phyloP scores from a whole-genome alignment of 2,113 vertebrate genomes.

The Ptilorrhoa leucosticta region DNA sequence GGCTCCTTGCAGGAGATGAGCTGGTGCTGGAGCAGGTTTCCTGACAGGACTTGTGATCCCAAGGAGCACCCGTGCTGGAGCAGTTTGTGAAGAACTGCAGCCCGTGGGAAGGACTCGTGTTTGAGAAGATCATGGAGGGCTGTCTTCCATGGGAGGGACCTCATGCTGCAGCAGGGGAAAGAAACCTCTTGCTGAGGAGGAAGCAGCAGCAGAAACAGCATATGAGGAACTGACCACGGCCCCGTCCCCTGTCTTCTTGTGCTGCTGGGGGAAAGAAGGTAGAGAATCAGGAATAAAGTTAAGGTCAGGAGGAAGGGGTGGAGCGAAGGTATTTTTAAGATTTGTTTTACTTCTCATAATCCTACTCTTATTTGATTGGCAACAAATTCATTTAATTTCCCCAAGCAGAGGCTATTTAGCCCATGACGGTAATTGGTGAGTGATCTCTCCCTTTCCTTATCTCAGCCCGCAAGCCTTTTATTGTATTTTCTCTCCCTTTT shows the following conservation, averaged over 20 bases:
- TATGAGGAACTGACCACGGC: background rate
- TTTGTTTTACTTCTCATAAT: background rate
- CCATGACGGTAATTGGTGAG: accelerated
- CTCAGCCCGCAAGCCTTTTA: background rate
- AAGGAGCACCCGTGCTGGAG: background rate
- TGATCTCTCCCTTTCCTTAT: background rate
- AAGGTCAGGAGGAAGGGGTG: background rate
- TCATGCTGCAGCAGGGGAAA: background rate
- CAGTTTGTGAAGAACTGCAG: background rate
- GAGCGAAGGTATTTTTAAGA: background rate
- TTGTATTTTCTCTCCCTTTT: background rate
- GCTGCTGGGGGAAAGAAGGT: background rate
- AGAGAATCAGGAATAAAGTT: background rate
- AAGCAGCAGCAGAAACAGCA: background rate
- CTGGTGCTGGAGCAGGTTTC: background rate
- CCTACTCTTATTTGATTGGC: background rate
- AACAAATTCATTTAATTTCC: background rate
- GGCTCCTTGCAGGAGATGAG: background rate
- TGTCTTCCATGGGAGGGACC: background rate
- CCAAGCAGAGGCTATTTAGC: background rate
- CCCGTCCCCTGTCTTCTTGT: background rate
- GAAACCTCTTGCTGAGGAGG: background rate
- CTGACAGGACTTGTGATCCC: background rate
- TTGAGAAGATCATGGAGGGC: background rate
- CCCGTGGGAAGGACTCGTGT: accelerated